These are phyloP conservation scores for Salarias fasciatus DNA, from an alignment of 2,797 vertebrate genomes.

Conservation along the genomic window DNA sequence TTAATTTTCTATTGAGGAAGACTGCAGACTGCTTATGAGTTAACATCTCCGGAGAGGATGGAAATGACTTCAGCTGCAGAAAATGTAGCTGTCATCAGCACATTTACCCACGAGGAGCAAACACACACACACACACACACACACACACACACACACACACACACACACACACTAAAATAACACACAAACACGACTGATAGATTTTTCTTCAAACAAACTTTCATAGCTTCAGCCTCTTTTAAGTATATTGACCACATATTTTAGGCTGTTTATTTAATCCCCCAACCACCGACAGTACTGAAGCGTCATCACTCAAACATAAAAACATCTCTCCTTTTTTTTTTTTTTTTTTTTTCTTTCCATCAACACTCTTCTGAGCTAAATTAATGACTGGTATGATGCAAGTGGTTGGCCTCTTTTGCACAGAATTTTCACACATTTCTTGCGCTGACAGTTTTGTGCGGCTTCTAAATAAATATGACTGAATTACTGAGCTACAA, in stretches of 20 bases:
- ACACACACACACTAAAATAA: not conserved
- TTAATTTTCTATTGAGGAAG: constrained; percentile 70
- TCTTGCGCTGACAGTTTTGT: constrained; percentile 50
- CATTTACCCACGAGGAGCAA: constrained; percentile 34
- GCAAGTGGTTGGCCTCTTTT: constrained; percentile 57
- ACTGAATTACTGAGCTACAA: constrained; percentile 47
- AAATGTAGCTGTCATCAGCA: constrained; percentile 61
- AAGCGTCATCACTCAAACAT: constrained; percentile 44
- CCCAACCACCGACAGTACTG: constrained; percentile 26
- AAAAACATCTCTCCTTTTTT: constrained; percentile 36
- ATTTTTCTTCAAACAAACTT: constrained; percentile 39
- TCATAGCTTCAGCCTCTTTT: constrained; percentile 39
- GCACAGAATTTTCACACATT: constrained; percentile 42
- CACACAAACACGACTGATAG: constrained; percentile 18
- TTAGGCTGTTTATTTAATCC: constrained; percentile 52
- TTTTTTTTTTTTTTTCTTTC: constrained; percentile 24
- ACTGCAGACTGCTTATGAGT: constrained; percentile 46
- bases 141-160: constrained; percentile 35
- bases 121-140: constrained; percentile 38
- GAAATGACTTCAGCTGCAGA: constrained; percentile 63
- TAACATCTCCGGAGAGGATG: constrained; percentile 55
- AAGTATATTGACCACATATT: constrained; percentile 45
- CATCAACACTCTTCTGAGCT: constrained; percentile 29
- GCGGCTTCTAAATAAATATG: constrained; percentile 44
- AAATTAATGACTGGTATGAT: constrained; percentile 59